phyloP scores from a whole-genome alignment of 2,888 invertebrate species.

The Lissocephala sabroskyi region DNA sequence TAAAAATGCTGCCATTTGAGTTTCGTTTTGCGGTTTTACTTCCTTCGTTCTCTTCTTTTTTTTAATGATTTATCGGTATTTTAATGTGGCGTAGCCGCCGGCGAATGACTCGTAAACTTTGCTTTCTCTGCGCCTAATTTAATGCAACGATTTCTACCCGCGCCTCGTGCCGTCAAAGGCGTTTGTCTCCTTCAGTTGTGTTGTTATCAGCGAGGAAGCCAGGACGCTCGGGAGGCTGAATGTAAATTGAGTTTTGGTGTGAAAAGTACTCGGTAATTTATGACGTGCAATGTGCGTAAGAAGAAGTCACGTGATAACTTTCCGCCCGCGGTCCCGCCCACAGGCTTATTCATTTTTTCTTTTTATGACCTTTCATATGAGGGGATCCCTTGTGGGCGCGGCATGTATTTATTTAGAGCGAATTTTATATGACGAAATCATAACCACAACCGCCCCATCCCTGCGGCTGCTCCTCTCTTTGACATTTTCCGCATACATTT shows the following conservation, averaged over 20 bases:
- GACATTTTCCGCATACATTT: too few species aligned
- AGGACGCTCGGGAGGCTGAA: slow-evolving; percentile 20
- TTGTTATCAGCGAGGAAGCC: slow-evolving; percentile 38
- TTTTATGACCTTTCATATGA: slow-evolving; percentile 27
- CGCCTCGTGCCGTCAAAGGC: slow-evolving; percentile 1
- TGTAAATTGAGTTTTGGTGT: slow-evolving; percentile 56
- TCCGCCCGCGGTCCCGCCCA: slow-evolving; percentile 22
- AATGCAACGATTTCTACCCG: slow-evolving; percentile 52
- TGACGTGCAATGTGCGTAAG: slow-evolving; percentile 61
- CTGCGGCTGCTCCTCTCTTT: too few species aligned
- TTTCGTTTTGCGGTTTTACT: too few species aligned
- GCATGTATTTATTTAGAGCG: slow-evolving; percentile 53
- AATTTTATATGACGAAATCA: slow-evolving; percentile 60
- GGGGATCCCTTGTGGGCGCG: slow-evolving; percentile 11
- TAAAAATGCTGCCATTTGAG: slow-evolving; percentile 10
- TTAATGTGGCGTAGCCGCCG: slow-evolving; percentile 34
- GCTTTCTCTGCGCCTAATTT: slow-evolving; percentile 45
- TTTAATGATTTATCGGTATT: slow-evolving; percentile 62
- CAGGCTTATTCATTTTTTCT: slow-evolving; percentile 29
- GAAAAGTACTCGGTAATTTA: slow-evolving; percentile 63
- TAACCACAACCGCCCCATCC: slow-evolving; percentile 37
- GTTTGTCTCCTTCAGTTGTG: slow-evolving; percentile 24
- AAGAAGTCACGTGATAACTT: slow-evolving; percentile 59
- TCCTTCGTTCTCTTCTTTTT: slow-evolving; percentile 23
- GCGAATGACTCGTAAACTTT: slow-evolving; percentile 39